A percentile compares a stretch with the other conserved stretches of the same genome.
Conservation (phyloP, 1,140 invertebrate genomes). For the Eriocheir sinensis region DNA sequence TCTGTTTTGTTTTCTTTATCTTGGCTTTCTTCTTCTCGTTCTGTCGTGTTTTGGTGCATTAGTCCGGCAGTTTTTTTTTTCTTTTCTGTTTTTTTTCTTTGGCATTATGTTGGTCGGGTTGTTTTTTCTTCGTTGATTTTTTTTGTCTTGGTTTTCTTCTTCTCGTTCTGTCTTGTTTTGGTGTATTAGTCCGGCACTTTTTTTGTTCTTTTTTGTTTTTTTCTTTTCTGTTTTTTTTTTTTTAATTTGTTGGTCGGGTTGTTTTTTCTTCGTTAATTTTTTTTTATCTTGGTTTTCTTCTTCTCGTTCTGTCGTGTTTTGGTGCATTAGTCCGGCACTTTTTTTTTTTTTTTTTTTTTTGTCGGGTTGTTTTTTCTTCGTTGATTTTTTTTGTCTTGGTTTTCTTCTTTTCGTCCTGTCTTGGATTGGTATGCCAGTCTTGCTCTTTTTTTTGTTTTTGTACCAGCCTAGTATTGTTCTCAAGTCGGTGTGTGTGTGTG, state of each 20-base stretch:
- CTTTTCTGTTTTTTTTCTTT: too few species aligned
- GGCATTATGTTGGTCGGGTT: too few species aligned
- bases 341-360: too few species aligned
- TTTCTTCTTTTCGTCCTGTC: not conserved
- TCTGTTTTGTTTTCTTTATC: too few species aligned
- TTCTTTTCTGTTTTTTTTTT: too few species aligned
- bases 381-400: not conserved
- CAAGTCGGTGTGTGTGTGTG: slow-evolving; percentile 49
- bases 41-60: too few species aligned
- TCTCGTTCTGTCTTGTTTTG: not conserved
- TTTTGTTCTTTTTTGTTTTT: too few species aligned
- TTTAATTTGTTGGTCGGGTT: not conserved
- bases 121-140: not conserved
- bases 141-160: not conserved
- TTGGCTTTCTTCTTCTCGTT: too few species aligned
- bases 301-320: not conserved
- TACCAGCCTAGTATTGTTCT: too few species aligned
- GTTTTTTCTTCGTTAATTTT: slow-evolving; percentile 1
- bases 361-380: not conserved
- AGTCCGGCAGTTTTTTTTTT: too few species aligned
- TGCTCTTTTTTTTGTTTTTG: not conserved
- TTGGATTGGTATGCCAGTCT: not conserved
- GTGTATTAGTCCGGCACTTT: too few species aligned
- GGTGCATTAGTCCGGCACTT: too few species aligned
- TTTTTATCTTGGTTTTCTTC: not conserved